Base-by-base conservation (phyloP, 2,113 vertebrate species). In the Coryphaenoides rupestris region DNA sequence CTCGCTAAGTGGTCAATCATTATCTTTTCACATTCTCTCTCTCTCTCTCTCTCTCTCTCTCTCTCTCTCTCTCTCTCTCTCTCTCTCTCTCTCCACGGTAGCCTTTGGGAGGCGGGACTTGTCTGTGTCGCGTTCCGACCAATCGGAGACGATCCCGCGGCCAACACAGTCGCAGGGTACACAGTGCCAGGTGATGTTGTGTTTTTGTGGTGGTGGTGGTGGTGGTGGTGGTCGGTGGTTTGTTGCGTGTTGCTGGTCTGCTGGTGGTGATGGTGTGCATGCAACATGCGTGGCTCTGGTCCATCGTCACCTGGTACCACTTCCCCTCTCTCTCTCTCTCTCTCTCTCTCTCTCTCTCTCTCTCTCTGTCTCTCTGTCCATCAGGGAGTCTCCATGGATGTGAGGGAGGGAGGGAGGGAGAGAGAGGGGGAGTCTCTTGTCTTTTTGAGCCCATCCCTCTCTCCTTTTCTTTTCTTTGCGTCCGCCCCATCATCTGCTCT, bases 251-350 rank as follows among this genome's bases (percentile, higher is more conserved):
- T 58, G 68, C 69, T 74, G 62, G 19, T 83, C 71, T 84, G 80
- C 82, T 74, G 78, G 77, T 86, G 93, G 80, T 55, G 88, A 17
- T 82, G 88, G 91, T 94, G 91, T 91, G 92, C 97, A 99, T 99
- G 97, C 97, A 40, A 99, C 97, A 99, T 99, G 97, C 96, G 92
- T 91, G 92, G 92, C 89, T 87, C 89, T 68, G 81, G 68, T 72
- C 40, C 55, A 63, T 70, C 73, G 54, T 71, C 19, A 65, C 59
- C 49, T 49, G 23, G 55, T 62, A 19, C 19, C 54, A 15, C 21
- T 21, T 22, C 5, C 9, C 87, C 89, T 68, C 82, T 68, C 72
- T 72, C 24, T 24, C 28, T n/a, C 53, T 21, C 19, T 50, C n/a
- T n/a, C n/a, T n/a, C n/a, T 49, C 12, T 16, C 15, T 55, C 56